Base-by-base conservation (phyloP, 2,113 vertebrate genomes). In the Dasypus novemcinctus region DNA sequence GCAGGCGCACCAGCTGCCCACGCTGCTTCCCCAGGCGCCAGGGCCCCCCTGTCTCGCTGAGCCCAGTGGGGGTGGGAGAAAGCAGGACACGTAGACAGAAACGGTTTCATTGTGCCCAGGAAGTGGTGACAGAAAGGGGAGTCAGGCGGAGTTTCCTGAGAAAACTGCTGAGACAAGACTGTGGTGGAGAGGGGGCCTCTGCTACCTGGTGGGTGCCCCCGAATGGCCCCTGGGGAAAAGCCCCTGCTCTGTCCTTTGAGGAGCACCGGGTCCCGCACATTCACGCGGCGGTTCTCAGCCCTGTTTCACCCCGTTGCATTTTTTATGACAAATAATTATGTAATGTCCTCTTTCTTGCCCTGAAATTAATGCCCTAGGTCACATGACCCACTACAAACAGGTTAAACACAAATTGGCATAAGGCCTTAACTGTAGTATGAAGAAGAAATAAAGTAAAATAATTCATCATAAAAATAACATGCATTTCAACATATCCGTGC, bases 1-100 rank as follows among this genome's bases (percentile, higher is more conserved):
- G 33, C 25, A 36, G 7, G 17, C 61, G 7, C 31, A 54, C 25
- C 43, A 25, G 3, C 21, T 29, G 71, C 54, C 20, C 74, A 1
- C 0, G 1, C 31, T 0, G 1, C 36, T 87, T 54, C 18, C 13
- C 17, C 10, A 23, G n/a, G 18, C 33, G 31, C 49, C 38, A 25
- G 61, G 52, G 11, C 3, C 57, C 46, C 23, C 76, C 18, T 33
- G 82, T 66, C 29, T 36, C n/a, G 1, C 23, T 25, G 79, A 78
- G 83, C 17, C 90, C 64, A n/a, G 36, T 0, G 3, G 46, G 36
- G 57, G 10, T n/a, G 49, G 31, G 74, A 85, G 17, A 76, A 71
- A 68, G 23, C 20, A 27, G 9, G 52, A 36, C 25, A 27, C 1
- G 1, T 10, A 33, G 31, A 69, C 31, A 63, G 4, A 17, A 86